phyloP scores from a whole-genome alignment of 1,140 invertebrate genomes.

The Vanessa atalanta region DNA sequence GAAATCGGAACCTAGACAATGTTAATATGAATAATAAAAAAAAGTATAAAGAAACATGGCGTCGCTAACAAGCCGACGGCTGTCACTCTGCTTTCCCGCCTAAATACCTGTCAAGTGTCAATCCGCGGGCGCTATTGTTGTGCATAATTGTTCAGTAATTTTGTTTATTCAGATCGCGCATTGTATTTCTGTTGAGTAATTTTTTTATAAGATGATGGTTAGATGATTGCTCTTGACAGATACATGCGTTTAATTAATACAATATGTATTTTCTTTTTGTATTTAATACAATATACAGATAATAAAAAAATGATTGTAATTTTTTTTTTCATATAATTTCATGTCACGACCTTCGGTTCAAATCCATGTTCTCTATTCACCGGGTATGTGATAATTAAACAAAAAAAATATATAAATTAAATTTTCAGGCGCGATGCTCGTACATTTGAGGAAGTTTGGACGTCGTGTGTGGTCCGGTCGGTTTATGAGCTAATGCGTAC shows the following conservation, averaged over 20 bases:
- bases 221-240: neutral
- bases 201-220: neutral
- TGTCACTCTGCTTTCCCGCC: conserved; percentile 60
- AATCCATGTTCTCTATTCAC: too few relatives aligned
- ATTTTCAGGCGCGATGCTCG: neutral
- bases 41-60: conserved; percentile 53
- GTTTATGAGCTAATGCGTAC: conserved; percentile 24
- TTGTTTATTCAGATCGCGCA: conserved; percentile 30
- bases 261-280: neutral
- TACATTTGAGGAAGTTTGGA: conserved; percentile 10
- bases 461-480: conserved; percentile 20
- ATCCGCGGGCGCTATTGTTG: conserved; percentile 49
- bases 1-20: conserved; percentile 26
- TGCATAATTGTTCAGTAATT: conserved; percentile 40
- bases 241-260: neutral
- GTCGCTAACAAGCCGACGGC: conserved; percentile 57
- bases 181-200: conserved; percentile 24
- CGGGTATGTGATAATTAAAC: neutral
- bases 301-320: neutral
- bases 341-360: too few relatives aligned
- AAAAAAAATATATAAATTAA: conserved; percentile 1
- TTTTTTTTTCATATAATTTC: too few relatives aligned
- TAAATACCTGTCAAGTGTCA: conserved; percentile 69
- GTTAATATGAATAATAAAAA: conserved; percentile 34
- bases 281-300: neutral